A percentile compares a stretch with the other conserved stretches of the same genome.
phyloP scores from a whole-genome alignment of 1,140 invertebrate genomes.

The Cyphomyrmex costatus region DNA sequence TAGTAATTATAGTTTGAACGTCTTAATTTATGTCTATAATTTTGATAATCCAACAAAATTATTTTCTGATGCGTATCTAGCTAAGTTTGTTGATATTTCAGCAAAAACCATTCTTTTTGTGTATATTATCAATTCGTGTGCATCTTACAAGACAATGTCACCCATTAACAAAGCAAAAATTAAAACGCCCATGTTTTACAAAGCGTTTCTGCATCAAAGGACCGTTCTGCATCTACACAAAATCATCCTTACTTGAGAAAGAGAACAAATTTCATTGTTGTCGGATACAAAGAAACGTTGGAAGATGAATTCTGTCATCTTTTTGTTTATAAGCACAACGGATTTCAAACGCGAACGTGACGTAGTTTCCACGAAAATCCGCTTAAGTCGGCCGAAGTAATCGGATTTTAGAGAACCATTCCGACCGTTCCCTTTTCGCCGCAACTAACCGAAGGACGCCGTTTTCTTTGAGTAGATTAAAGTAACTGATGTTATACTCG shows the following conservation, averaged over 20 bases:
- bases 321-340: conserved; percentile 67
- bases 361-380: conserved; percentile 71
- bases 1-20: no score
- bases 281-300: conserved; percentile 57
- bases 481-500: conserved; percentile 32
- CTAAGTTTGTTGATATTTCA: no score
- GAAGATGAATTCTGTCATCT: conserved; percentile 60
- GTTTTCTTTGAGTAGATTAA: conserved; percentile 49
- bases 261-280: conserved; percentile 55
- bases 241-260: conserved; percentile 36
- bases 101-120: no score
- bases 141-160: conserved; percentile 2
- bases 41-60: no score
- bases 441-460: conserved; percentile 32
- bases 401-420: conserved; percentile 73
- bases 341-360: conserved; percentile 61
- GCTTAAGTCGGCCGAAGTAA: conserved; percentile 74
- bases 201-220: conserved; percentile 32
- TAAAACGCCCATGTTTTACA: conserved; percentile 11
- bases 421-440: conserved; percentile 46
- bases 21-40: no score
- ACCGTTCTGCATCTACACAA: background rate
- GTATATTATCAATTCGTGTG: background rate
- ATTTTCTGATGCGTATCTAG: no score
- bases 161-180: conserved; percentile 27